Evolutionary conservation across 2,113 vertebrate species (phyloP).

Genomic region (Cercocebus atys): DNA sequence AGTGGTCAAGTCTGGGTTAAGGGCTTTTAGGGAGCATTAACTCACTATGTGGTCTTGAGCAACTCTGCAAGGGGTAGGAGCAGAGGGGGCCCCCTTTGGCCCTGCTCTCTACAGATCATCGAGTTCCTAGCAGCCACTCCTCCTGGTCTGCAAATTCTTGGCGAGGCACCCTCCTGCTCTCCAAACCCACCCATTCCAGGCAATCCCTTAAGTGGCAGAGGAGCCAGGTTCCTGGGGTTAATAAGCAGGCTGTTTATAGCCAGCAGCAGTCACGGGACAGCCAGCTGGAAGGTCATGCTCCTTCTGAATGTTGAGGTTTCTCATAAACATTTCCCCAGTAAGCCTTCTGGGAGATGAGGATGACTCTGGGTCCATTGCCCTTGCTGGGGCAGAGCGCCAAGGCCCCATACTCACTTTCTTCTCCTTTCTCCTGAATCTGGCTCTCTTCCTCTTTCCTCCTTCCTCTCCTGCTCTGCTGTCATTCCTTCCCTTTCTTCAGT

Average conservation of each 20-base stretch:
- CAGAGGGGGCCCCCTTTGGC: background rate
- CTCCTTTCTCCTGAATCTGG: background rate
- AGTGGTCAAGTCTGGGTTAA: background rate
- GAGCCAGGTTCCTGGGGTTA: conserved; percentile 47
- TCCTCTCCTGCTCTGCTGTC: background rate
- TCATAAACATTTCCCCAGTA: conserved; percentile 8
- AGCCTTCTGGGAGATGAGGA: background rate
- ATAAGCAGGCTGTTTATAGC: conserved; percentile 65
- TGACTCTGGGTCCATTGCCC: background rate
- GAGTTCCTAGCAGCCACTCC: background rate
- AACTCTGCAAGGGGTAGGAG: background rate
- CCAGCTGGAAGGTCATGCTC: conserved; percentile 45
- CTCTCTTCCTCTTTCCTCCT: background rate
- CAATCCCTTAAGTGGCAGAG: background rate
- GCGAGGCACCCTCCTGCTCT: background rate
- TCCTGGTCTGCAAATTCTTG: conserved; percentile 36
- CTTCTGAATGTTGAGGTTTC: background rate
- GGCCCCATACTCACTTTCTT: background rate
- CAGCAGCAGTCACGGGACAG: conserved; percentile 47
- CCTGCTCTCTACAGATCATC: background rate
- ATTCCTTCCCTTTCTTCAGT: background rate
- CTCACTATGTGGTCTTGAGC: background rate
- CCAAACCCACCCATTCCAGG: background rate
- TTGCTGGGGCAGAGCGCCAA: background rate
- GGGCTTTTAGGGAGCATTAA: background rate